Percentiles rank a stretch among this genome's conserved stretches.
Evolutionary conservation across 2,888 invertebrate species (phyloP).

Genomic region (Carpatolechia fugitivella): DNA sequence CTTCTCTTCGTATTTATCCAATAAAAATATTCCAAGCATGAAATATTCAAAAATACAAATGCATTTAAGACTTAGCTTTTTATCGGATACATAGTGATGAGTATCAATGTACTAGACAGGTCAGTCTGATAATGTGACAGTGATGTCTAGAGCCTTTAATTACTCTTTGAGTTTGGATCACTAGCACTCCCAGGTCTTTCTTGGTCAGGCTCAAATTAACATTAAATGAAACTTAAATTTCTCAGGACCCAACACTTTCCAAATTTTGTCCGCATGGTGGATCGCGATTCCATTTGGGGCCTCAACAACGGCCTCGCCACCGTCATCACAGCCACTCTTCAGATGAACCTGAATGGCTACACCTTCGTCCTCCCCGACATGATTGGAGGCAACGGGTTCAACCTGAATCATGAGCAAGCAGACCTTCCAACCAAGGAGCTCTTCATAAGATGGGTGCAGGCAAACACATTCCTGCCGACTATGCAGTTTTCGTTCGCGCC

Average conservation of each 20-base stretch:
- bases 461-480: constrained; percentile 87
- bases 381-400: constrained; percentile 84
- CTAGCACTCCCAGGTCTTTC: too few relatives aligned
- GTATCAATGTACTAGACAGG: too few relatives aligned
- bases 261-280: constrained; percentile 87
- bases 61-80: too few relatives aligned
- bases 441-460: constrained; percentile 89
- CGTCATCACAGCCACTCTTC: constrained; percentile 85
- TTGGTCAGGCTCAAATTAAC: not conserved
- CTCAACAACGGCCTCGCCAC: constrained; percentile 85
- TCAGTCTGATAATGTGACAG: too few relatives aligned
- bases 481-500: constrained; percentile 90
- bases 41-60: too few relatives aligned
- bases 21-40: too few relatives aligned
- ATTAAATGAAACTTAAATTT: not conserved
- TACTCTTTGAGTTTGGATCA: too few relatives aligned
- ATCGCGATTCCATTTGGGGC: constrained; percentile 86
- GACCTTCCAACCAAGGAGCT: constrained; percentile 80
- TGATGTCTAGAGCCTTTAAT: too few relatives aligned
- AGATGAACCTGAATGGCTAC: constrained; percentile 83
- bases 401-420: constrained; percentile 61
- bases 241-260: constrained; percentile 83
- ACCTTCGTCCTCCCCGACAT: constrained; percentile 89
- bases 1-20: too few relatives aligned
- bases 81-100: too few relatives aligned